Evolutionary conservation across 2,888 invertebrate species (phyloP).

Genomic region (Microdon myrmicae): DNA sequence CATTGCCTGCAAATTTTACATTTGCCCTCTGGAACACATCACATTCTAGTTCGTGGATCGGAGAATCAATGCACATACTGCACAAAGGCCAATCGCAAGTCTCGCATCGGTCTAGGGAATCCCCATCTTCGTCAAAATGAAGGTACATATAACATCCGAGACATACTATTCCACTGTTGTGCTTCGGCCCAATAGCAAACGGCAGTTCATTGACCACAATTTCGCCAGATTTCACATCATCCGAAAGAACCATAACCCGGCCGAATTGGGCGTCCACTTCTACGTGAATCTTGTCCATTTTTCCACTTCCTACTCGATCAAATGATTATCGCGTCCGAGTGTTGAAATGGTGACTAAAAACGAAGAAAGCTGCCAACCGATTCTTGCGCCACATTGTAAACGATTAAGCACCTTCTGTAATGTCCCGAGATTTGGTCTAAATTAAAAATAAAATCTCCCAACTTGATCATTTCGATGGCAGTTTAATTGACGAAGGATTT

Average conservation of each 20-base stretch:
- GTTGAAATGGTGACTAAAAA: conserved; percentile 26
- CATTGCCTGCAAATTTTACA: conserved; percentile 72
- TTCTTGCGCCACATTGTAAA: not conserved
- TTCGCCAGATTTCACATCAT: conserved; percentile 77
- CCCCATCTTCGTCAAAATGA: conserved; percentile 63
- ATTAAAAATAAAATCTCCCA: conserved; percentile 18
- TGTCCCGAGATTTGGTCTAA: conserved; percentile 23
- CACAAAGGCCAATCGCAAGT: conserved; percentile 77
- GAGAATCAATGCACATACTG: conserved; percentile 67
- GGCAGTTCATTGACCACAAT: conserved; percentile 78
- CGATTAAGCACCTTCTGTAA: conserved; percentile 4
- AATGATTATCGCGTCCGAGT: conserved; percentile 24
- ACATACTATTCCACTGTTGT: conserved; percentile 77
- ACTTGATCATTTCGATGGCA: conserved; percentile 37
- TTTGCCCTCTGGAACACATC: conserved; percentile 71
- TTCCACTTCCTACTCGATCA: conserved; percentile 3
- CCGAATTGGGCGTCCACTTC: conserved; percentile 73
- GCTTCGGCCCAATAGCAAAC: conserved; percentile 82
- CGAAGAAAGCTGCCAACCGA: conserved; percentile 13
- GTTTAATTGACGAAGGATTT: conserved; percentile 5
- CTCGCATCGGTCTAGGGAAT: conserved; percentile 70
- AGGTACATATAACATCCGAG: conserved; percentile 78
- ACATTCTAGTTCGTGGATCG: conserved; percentile 76
- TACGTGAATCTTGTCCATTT: conserved; percentile 61
- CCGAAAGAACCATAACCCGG: conserved; percentile 76